Conservation (phyloP, 1,140 invertebrate genomes). For the Gryllus bimaculatus region DNA sequence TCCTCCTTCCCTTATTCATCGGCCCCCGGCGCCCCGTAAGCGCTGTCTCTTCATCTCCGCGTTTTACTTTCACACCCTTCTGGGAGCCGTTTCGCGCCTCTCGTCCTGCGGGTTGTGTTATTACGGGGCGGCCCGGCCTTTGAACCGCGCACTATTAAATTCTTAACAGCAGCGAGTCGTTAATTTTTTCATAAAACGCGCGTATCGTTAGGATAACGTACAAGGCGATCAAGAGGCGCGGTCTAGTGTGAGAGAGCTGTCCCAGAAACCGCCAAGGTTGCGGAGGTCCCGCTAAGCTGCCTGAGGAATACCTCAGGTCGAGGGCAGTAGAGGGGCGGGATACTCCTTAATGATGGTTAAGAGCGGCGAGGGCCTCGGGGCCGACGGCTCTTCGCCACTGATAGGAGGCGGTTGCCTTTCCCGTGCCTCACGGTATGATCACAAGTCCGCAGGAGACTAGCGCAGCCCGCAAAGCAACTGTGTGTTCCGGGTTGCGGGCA, state of each 20-base stretch:
- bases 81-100: background rate
- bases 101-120: background rate
- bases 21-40: background rate
- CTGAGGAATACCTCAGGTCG: too few relatives aligned
- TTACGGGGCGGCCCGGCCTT: background rate
- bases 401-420: too few relatives aligned
- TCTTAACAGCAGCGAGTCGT: background rate
- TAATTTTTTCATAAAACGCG: background rate
- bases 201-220: background rate
- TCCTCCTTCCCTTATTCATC: background rate
- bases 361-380: too few relatives aligned
- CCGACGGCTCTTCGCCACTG: too few relatives aligned
- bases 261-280: too few relatives aligned
- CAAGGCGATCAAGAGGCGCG: background rate
- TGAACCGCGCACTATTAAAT: background rate
- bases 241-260: background rate
- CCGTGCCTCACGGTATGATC: too few relatives aligned
- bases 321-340: too few relatives aligned
- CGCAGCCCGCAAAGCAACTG: too few relatives aligned
- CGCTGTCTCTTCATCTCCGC: background rate
- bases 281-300: too few relatives aligned
- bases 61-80: background rate
- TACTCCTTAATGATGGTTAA: too few relatives aligned
- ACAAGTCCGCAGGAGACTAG: too few relatives aligned
- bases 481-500: too few relatives aligned